These are phyloP conservation scores for Drosophila aff. DNA, from an alignment of 1,140 invertebrate species.

Conservation along the genomic window DNA sequence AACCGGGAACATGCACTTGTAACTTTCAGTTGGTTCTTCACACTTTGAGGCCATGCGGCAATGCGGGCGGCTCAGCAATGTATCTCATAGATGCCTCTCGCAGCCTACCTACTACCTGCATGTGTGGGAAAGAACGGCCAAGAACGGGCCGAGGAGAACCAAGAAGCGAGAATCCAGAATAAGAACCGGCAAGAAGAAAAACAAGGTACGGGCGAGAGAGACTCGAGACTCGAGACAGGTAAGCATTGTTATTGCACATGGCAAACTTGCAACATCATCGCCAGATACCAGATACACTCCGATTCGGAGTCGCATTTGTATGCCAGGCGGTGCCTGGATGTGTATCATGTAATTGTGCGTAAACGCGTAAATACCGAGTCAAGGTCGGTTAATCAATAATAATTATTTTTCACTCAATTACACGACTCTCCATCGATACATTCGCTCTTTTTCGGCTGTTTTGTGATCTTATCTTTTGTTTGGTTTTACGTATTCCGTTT, in stretches of 20 bases:
- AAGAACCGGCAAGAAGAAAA: slow-evolving; percentile 19
- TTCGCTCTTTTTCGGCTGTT: slow-evolving; percentile 33
- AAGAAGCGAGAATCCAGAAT: slow-evolving; percentile 7
- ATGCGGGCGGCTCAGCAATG: slow-evolving; percentile 54
- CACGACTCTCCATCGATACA: slow-evolving; percentile 46
- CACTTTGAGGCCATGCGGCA: slow-evolving; percentile 22
- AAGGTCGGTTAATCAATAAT: slow-evolving; percentile 84
- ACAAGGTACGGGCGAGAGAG: not conserved
- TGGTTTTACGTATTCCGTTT: slow-evolving; percentile 9
- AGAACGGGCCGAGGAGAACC: slow-evolving; percentile 6
- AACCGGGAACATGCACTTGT: slow-evolving; percentile 40
- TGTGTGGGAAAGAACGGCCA: slow-evolving; percentile 47
- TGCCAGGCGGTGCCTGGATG: slow-evolving; percentile 17
- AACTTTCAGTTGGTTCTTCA: slow-evolving; percentile 47
- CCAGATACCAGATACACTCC: slow-evolving; percentile 26
- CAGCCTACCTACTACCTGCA: slow-evolving; percentile 73
- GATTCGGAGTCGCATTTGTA: slow-evolving; percentile 27
- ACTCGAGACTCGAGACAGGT: slow-evolving; percentile 47
- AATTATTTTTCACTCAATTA: slow-evolving; percentile 84
- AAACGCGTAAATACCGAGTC: slow-evolving; percentile 81
- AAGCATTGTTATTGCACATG: slow-evolving; percentile 34
- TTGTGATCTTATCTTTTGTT: slow-evolving; percentile 46
- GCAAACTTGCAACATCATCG: slow-evolving; percentile 75
- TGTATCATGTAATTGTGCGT: slow-evolving; percentile 77
- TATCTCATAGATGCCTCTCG: slow-evolving; percentile 64